A percentile compares a stretch with the other conserved stretches of the same genome.
Evolutionary conservation across 2,888 invertebrate species (phyloP).

Genomic region (Parnassius apollo): DNA sequence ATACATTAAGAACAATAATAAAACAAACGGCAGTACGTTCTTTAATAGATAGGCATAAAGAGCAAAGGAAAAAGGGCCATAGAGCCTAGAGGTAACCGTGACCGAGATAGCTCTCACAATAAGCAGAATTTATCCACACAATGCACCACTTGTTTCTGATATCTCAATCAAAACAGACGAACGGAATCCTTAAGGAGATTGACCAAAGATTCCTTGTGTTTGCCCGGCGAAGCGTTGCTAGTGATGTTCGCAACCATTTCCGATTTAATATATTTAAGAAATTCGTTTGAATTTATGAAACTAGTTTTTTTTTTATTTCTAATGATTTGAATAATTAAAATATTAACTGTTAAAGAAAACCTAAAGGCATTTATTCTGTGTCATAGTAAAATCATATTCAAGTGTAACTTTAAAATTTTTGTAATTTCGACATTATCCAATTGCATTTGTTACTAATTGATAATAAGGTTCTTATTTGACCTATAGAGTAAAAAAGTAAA

Average conservation of each 20-base stretch:
- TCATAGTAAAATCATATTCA: too few species aligned
- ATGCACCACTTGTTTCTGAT: conserved; percentile 29
- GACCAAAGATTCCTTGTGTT: conserved; percentile 31
- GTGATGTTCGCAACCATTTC: not conserved
- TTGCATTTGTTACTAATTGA: too few species aligned
- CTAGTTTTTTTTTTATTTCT: too few species aligned
- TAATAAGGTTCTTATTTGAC: too few species aligned
- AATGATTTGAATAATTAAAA: too few species aligned
- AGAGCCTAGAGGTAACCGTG: conserved; percentile 21
- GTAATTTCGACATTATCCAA: too few species aligned
- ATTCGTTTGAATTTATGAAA: too few species aligned
- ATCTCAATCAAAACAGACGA: conserved; percentile 31
- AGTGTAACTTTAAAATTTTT: too few species aligned
- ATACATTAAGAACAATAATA: conserved; percentile 12
- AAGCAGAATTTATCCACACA: conserved; percentile 24
- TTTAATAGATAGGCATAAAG: conserved; percentile 14
- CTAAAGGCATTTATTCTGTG: too few species aligned
- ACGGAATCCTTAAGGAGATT: conserved; percentile 16
- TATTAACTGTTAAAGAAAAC: too few species aligned
- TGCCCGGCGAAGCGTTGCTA: conserved; percentile 31
- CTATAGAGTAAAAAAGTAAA: too few species aligned
- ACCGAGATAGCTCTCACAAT: conserved; percentile 21
- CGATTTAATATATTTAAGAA: too few species aligned
- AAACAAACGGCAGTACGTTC: conserved; percentile 8
- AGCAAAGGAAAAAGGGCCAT: conserved; percentile 8